Conservation (phyloP, 1,140 invertebrate genomes). For the Pseudomyrmex gracilis region DNA sequence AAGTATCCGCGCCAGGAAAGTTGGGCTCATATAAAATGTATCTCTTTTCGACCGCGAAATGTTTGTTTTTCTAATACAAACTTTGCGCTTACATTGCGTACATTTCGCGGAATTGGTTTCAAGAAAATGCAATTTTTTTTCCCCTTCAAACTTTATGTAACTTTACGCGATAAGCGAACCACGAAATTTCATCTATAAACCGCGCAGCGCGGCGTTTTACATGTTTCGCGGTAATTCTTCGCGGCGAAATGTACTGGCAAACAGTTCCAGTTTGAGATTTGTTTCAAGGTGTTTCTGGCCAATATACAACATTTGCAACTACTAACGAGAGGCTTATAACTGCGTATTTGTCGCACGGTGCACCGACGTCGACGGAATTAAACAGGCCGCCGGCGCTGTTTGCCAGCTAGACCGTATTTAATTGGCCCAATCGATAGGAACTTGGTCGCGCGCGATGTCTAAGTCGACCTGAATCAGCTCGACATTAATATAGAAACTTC, state of each 20-base stretch:
- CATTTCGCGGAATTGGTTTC: constrained; percentile 7
- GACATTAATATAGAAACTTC: constrained; percentile 55
- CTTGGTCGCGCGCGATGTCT: constrained; percentile 40
- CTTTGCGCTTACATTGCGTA: background rate
- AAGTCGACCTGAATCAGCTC: constrained; percentile 49
- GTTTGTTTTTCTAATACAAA: constrained; percentile 22
- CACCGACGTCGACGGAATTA: constrained; percentile 41
- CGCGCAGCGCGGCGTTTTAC: background rate
- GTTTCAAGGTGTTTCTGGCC: constrained; percentile 7
- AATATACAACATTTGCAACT: constrained; percentile 25
- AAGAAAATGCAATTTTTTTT: background rate
- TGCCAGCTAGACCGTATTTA: constrained; percentile 58
- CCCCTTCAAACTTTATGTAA: background rate
- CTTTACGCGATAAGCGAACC: background rate
- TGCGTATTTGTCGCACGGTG: constrained; percentile 43
- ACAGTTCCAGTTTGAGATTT: constrained; percentile 12
- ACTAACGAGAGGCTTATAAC: constrained; percentile 53
- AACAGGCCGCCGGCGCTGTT: constrained; percentile 33
- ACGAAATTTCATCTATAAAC: background rate
- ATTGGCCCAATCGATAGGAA: constrained; percentile 58
- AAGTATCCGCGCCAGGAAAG: background rate
- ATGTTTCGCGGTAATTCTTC: background rate
- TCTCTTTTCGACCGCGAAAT: background rate
- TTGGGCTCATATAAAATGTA: constrained; percentile 26
- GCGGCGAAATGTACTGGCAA: background rate